Evolutionary conservation across 2,113 vertebrate genomes (phyloP).

Genomic region (Actenoides lindsayi): DNA sequence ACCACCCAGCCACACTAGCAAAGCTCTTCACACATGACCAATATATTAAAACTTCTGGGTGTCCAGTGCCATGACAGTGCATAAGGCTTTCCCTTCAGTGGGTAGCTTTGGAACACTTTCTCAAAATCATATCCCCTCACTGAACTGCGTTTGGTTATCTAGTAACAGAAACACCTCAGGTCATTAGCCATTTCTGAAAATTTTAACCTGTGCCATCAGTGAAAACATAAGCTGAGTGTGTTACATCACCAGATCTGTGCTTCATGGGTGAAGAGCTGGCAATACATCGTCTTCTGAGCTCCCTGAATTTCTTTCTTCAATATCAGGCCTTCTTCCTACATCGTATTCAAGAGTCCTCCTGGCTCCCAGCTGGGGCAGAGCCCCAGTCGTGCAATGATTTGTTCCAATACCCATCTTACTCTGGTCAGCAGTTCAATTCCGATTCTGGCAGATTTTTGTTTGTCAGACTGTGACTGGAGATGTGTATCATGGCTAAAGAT

Average conservation of each 20-base stretch:
- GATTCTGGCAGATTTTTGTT: not conserved
- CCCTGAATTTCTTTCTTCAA: not conserved
- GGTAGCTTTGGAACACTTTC: not conserved
- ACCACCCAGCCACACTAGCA: not conserved
- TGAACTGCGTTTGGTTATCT: not conserved
- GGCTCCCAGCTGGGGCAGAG: not conserved
- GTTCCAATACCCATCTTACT: not conserved
- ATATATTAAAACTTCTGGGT: not conserved
- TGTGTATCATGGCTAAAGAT: not conserved
- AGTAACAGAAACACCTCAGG: not conserved
- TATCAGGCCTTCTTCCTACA: not conserved
- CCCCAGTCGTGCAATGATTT: not conserved
- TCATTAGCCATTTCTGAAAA: not conserved
- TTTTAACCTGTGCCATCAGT: not conserved
- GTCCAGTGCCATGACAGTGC: not conserved
- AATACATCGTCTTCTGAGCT: not conserved
- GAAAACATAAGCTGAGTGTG: not conserved
- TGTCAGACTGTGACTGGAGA: not conserved
- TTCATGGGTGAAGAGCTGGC: not conserved
- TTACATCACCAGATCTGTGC: not conserved
- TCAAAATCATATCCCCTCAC: not conserved
- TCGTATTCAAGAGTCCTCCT: not conserved
- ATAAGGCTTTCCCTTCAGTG: not conserved
- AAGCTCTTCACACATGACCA: not conserved
- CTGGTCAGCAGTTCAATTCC: not conserved